Percentiles rank a stretch among this genome's conserved stretches.
These are phyloP conservation scores for Brachyistius frenatus DNA, from an alignment of 2,113 vertebrate species.

Conservation along the genomic window DNA sequence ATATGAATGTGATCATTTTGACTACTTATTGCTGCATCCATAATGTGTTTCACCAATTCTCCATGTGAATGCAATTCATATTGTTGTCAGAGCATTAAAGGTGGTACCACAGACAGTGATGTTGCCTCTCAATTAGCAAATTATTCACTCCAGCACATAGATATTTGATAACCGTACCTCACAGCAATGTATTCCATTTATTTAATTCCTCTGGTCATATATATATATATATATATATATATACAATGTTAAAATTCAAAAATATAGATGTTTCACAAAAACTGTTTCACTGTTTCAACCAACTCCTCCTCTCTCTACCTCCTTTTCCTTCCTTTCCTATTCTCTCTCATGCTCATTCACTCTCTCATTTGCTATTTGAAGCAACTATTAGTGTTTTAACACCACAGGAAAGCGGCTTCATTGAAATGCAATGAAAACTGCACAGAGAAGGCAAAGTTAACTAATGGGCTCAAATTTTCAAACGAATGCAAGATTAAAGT, in stretches of 20 bases:
- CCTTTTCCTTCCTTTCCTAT: slow-evolving; percentile 53
- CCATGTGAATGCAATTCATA: no score
- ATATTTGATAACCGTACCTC: slow-evolving; percentile 71
- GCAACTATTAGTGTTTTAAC: slow-evolving; percentile 87
- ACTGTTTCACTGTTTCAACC: slow-evolving; percentile 59
- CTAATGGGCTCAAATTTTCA: slow-evolving; percentile 90
- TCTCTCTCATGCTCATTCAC: slow-evolving; percentile 56
- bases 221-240: slow-evolving; percentile 46
- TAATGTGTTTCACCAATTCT: slow-evolving; percentile 8
- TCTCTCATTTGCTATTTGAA: slow-evolving; percentile 83
- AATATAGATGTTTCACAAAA: slow-evolving; percentile 74
- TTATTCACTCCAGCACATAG: slow-evolving; percentile 64
- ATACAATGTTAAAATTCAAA: slow-evolving; percentile 55
- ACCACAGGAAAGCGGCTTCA: slow-evolving; percentile 86
- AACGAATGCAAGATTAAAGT: slow-evolving; percentile 90
- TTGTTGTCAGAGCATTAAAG: slow-evolving; percentile 20
- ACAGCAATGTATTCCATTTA: slow-evolving; percentile 52
- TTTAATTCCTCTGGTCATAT: slow-evolving; percentile 55
- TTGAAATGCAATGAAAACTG: slow-evolving; percentile 88
- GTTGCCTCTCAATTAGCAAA: slow-evolving; percentile 68
- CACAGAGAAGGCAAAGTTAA: slow-evolving; percentile 86
- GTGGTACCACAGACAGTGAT: slow-evolving; percentile 59
- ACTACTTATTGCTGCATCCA: slow-evolving; percentile 59
- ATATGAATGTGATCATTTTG: slow-evolving; percentile 74
- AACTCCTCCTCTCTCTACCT: slow-evolving; percentile 38